Conservation (phyloP, 2,888 invertebrate species). For the Pecten maximus region DNA sequence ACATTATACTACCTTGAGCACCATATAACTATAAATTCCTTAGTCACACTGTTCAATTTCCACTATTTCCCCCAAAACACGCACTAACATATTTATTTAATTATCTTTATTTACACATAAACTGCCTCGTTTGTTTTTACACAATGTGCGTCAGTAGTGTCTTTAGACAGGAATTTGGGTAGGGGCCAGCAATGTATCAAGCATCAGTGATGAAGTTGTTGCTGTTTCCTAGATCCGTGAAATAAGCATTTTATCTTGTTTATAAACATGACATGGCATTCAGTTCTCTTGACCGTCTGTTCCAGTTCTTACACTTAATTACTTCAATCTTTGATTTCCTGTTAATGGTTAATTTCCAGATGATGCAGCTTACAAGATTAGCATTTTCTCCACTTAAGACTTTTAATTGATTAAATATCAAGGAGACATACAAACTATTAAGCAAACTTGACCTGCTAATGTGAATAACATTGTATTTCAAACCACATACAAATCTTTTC, state of each 20-base stretch:
- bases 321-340: background rate
- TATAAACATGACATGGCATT: background rate
- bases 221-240: conserved; percentile 3
- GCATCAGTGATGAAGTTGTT: background rate
- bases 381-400: no score
- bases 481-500: no score
- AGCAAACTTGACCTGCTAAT: no score
- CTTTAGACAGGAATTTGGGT: background rate
- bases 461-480: no score
- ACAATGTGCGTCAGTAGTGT: background rate
- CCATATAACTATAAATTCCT: background rate
- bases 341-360: background rate
- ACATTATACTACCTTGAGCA: background rate
- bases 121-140: background rate
- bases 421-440: no score
- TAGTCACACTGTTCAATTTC: background rate
- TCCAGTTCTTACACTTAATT: background rate
- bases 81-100: conserved; percentile 15
- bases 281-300: background rate
- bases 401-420: no score
- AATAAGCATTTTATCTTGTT: conserved; percentile 7
- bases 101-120: conserved; percentile 4
- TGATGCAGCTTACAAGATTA: no score
- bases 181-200: background rate
- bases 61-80: background rate